phyloP scores from a whole-genome alignment of 1,140 invertebrate species.

The Drosophila lacteicornis region DNA sequence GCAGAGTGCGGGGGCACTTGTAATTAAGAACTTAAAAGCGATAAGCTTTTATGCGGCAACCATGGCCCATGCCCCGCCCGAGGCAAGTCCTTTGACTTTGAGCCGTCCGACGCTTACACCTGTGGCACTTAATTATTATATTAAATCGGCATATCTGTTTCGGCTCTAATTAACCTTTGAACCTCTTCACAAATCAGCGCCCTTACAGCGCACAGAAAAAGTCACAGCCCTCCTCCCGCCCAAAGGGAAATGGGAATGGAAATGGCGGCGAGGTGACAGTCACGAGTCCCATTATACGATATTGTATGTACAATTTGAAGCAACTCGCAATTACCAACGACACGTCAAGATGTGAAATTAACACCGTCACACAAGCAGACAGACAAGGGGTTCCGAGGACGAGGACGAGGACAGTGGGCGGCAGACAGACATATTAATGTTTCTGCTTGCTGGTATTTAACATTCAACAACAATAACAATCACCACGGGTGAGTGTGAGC shows the following conservation, averaged over 20 bases:
- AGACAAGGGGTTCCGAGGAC: constrained; percentile 11
- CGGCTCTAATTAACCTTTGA: constrained; percentile 80
- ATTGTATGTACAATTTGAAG: constrained; percentile 73
- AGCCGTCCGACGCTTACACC: constrained; percentile 46
- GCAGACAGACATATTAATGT: constrained; percentile 78
- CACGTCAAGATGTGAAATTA: constrained; percentile 84
- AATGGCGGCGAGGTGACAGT: constrained; percentile 46
- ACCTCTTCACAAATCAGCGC: constrained; percentile 78
- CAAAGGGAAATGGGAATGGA: too few species aligned
- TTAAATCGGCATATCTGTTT: constrained; percentile 77
- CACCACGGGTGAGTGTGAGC: constrained; percentile 48
- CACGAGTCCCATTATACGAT: constrained; percentile 70
- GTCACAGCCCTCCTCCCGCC: constrained; percentile 29
- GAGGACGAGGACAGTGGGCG: constrained; percentile 26
- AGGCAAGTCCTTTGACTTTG: constrained; percentile 33
- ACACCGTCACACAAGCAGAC: constrained; percentile 77
- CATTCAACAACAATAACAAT: constrained; percentile 81
- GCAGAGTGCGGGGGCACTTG: constrained; percentile 13
- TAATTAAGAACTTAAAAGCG: constrained; percentile 44
- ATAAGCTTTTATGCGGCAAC: constrained; percentile 3
- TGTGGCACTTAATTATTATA: constrained; percentile 78
- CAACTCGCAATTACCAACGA: constrained; percentile 82
- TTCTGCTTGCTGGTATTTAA: constrained; percentile 78
- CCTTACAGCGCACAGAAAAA: constrained; percentile 39
- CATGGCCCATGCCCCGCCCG: not conserved